Evolutionary conservation across 2,797 vertebrate species (phyloP), one percentile per base, ranked within the genome.

Genomic region (Lepilemur septentrionalis): DNA sequence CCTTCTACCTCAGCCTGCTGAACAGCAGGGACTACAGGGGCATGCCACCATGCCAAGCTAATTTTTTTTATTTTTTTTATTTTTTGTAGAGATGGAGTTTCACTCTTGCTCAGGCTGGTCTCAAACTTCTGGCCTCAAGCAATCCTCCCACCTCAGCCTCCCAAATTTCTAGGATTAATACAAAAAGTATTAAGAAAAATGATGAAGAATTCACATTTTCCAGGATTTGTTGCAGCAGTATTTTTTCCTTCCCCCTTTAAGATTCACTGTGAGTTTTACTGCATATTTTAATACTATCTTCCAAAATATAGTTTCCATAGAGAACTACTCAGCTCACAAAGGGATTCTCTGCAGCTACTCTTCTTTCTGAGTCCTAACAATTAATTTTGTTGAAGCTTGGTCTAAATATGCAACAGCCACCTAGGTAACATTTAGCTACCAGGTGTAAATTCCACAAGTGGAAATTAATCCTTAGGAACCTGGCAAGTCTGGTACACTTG

Each of bases 261-360:
- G 4, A 95, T 91, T 84, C 69, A 82, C 69, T 91, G 41, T 83
- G 57, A 95, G 35, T 90, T 96, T 95, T 88, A 83, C 15, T 85
- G 32, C 7, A 91, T 92, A 89, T 94, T 96, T 97, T 95, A 92
- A 95, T 93, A 81, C 82, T 81, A 88, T 81, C 90, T 97, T 94
- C 72, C 52, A 82, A 92, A 95, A 89, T 81, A 75, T 28, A 17
- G 35, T 95, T 96, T 91, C 63, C 59, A 89, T 80, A 59, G 25
- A 88, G 35, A 89, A 9, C 48, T 93, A 41, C 35, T 85, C 32
- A 73, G 14, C 11, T 69, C 70, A 94, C 88, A 93, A 92, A 97
- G 52, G 81, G 97, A 80, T 95, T 94, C 10, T 87, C n/a, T 23
- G 30, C 41, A 86, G 23, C 12, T 22, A 4, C 1, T 84, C 41